phyloP scores from a whole-genome alignment of 2,797 vertebrate species.

The Manis pentadactyla region DNA sequence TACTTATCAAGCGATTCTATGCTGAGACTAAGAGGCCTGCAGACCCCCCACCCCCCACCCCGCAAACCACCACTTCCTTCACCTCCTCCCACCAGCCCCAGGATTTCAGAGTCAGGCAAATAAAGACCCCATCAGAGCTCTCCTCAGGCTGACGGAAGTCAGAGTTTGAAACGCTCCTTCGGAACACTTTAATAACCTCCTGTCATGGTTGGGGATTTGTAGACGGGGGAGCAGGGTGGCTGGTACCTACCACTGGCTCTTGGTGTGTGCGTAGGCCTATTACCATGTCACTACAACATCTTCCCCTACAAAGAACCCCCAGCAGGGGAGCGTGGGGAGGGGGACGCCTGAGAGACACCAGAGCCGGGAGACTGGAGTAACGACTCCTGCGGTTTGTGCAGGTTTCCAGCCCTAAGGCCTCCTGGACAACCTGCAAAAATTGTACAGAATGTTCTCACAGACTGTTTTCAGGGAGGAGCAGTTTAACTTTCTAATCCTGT shows the following conservation, averaged over 20 bases:
- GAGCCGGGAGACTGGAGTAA: neutral
- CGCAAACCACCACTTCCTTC: neutral
- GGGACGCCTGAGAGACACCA: neutral
- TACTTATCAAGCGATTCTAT: neutral
- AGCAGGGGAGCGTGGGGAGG: neutral
- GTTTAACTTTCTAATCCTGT: neutral
- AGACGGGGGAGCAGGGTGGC: neutral
- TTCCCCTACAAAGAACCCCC: neutral
- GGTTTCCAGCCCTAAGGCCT: neutral
- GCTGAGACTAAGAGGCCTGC: neutral
- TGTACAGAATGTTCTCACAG: neutral
- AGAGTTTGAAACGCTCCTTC: neutral
- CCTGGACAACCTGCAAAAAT: neutral
- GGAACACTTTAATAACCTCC: constrained; percentile 40
- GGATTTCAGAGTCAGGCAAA: constrained; percentile 54
- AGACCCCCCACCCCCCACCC: neutral
- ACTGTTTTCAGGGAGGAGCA: neutral
- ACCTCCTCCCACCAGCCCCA: neutral
- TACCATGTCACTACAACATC: neutral
- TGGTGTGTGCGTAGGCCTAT: neutral
- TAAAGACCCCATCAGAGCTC: constrained; percentile 2
- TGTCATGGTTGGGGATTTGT: constrained; percentile 12
- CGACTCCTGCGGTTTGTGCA: fast-evolving
- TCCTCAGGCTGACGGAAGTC: neutral
- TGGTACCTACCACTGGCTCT: constrained; percentile 8